These are phyloP conservation scores for Calliphora vicina DNA, from an alignment of 1,140 invertebrate species.

Conservation along the genomic window DNA sequence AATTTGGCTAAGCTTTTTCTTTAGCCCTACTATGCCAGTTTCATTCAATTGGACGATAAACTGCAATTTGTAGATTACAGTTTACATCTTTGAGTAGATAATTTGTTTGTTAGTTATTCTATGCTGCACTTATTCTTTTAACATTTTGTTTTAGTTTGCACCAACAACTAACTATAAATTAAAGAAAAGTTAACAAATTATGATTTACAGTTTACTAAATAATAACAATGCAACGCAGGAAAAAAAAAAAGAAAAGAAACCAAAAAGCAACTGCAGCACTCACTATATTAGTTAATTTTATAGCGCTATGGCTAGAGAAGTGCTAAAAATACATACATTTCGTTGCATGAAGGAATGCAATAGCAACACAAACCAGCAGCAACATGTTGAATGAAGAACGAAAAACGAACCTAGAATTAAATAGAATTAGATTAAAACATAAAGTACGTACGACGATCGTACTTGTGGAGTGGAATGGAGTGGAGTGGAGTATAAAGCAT, in stretches of 20 bases:
- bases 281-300: neutral
- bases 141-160: neutral
- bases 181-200: constrained; percentile 6
- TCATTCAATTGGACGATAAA: neutral
- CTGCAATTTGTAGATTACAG: neutral
- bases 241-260: neutral
- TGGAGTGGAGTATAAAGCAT: no score
- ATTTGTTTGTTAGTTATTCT: neutral
- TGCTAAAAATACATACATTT: neutral
- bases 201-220: constrained; percentile 6
- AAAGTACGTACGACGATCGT: neutral
- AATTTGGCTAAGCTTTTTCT: no score
- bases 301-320: neutral
- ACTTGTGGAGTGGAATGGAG: neutral
- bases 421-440: neutral
- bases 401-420: neutral
- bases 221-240: neutral
- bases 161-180: neutral
- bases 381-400: neutral
- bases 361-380: neutral
- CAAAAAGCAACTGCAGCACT: neutral
- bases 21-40: no score
- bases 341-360: neutral
- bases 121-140: no score
- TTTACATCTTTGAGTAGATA: neutral